A percentile compares a stretch with the other conserved stretches of the same genome.
phyloP scores from a whole-genome alignment of 1,140 invertebrate genomes.

The Drosophila oshimai region DNA sequence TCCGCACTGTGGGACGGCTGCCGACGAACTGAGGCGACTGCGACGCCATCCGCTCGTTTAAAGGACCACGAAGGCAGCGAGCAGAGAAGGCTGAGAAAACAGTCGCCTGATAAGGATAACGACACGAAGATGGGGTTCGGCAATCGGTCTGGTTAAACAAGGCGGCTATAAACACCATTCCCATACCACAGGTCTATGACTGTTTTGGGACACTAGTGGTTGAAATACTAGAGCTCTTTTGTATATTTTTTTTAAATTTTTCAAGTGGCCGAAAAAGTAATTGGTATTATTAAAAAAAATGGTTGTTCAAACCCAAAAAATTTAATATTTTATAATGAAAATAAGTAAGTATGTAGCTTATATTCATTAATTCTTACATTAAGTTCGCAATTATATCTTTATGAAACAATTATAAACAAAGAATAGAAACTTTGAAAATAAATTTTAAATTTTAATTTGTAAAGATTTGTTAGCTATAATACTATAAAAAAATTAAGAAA shows the following conservation, averaged over 20 bases:
- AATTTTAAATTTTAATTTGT: too few relatives aligned
- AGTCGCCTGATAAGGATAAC: constrained; percentile 66
- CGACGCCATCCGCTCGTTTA: constrained; percentile 47
- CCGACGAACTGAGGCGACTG: constrained; percentile 64
- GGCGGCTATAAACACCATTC: not conserved
- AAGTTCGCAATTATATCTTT: too few relatives aligned
- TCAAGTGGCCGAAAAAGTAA: not conserved
- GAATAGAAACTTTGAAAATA: too few relatives aligned
- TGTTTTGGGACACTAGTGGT: not conserved
- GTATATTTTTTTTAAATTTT: not conserved
- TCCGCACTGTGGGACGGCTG: constrained; percentile 76
- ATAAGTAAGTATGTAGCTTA: too few relatives aligned
- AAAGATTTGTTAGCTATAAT: too few relatives aligned
- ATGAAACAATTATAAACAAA: too few relatives aligned
- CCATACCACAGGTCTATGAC: constrained; percentile 14
- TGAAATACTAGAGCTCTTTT: not conserved
- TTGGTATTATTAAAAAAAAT: too few relatives aligned
- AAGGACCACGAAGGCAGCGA: constrained; percentile 45
- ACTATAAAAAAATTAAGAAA: too few relatives aligned
- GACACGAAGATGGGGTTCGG: constrained; percentile 35
- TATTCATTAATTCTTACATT: too few relatives aligned
- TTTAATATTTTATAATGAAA: too few relatives aligned
- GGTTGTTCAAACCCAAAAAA: too few relatives aligned
- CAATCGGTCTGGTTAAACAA: constrained; percentile 5
- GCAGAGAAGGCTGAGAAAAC: constrained; percentile 41